Base-by-base conservation (phyloP, 2,797 vertebrate genomes). In the Lepus oiostolus region DNA sequence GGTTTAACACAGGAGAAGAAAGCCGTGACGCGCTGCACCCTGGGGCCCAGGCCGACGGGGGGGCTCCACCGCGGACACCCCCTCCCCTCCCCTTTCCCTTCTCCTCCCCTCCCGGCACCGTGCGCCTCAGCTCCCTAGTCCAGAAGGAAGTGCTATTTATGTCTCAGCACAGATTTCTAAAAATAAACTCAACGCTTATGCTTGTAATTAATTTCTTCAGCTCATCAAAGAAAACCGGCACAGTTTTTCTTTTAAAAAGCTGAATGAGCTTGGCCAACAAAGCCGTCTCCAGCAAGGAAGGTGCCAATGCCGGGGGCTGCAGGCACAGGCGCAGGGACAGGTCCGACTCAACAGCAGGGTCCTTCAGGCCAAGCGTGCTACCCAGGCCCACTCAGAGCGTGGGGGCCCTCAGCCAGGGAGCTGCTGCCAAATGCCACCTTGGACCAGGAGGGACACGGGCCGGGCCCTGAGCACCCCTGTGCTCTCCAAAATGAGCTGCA, bases 211-310 rank as follows among this genome's bases (percentile, higher is more conserved):
- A 97, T 97, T 94, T 96, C 85, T 96, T 96, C 19, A 1, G 88
- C 91, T 97, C 83, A 85, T 96, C 94, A 58, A 83, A 83, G 91
- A 91, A 90, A 85, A 93, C 24, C 91, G 80, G 96, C 96, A 85
- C 88, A 91, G 93, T 88, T 96, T 77, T 50, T 96, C 94, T 85
- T 89, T 47, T 84, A 76, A 47, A 91, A 92, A 75, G 81, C 88
- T 94, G 95, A 96, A 82, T 54, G 38, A 42, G 63, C 85, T 54
- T 60, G 82, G 74, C 71, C 84, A 50, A 30, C 32, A 13, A 0
- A 35, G 58, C n/a, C 22, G 26, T 2, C 68, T 24, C 75, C 38
- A 8, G 63, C 47, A 58, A 0, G 7, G 58, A 74, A 54, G 65
- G 77, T 10, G 0, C 35, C 7, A 17, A 60, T 12, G 1, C 2